A percentile compares a stretch with the other conserved stretches of the same genome.
phyloP scores from a whole-genome alignment of 2,797 vertebrate genomes.

The Helicolenus hilgendorfi region DNA sequence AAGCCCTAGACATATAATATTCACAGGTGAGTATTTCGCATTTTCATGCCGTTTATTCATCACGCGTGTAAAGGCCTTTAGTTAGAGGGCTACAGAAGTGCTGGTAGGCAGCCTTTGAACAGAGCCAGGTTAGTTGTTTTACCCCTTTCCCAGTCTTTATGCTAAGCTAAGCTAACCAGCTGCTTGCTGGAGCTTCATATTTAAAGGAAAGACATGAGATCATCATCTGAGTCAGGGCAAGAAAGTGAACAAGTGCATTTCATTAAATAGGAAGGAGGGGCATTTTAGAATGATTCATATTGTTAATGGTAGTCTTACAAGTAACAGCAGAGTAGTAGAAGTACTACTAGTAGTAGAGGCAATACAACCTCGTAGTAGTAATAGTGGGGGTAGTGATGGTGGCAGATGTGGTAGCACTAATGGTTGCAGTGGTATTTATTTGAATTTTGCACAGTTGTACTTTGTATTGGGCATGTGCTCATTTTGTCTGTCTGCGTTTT shows the following conservation, averaged over 20 bases:
- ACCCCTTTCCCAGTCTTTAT: neutral
- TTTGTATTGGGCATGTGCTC: conserved; percentile 4
- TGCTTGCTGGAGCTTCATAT: neutral
- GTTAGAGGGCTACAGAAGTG: too few relatives aligned
- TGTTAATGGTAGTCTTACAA: neutral
- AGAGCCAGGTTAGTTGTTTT: too few relatives aligned
- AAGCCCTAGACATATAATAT: too few relatives aligned
- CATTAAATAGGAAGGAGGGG: neutral
- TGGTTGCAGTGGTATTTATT: neutral
- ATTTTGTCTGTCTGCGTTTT: conserved; percentile 14
- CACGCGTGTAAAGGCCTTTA: too few relatives aligned
- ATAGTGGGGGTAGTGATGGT: neutral
- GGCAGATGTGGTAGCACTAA: neutral
- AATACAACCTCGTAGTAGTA: neutral
- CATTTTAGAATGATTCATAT: neutral
- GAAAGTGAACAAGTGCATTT: neutral
- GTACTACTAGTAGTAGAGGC: neutral
- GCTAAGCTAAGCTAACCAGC: neutral
- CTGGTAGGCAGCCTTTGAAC: too few relatives aligned
- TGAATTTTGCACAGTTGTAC: neutral
- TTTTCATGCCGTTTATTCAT: too few relatives aligned
- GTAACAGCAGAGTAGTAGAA: neutral
- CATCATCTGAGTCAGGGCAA: neutral
- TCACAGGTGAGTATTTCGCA: too few relatives aligned
- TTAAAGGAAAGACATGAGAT: neutral